Percentiles rank a stretch among this genome's conserved stretches.
These are phyloP conservation scores for Coregonus suidteri DNA, from an alignment of 2,797 vertebrate genomes.

Conservation along the genomic window DNA sequence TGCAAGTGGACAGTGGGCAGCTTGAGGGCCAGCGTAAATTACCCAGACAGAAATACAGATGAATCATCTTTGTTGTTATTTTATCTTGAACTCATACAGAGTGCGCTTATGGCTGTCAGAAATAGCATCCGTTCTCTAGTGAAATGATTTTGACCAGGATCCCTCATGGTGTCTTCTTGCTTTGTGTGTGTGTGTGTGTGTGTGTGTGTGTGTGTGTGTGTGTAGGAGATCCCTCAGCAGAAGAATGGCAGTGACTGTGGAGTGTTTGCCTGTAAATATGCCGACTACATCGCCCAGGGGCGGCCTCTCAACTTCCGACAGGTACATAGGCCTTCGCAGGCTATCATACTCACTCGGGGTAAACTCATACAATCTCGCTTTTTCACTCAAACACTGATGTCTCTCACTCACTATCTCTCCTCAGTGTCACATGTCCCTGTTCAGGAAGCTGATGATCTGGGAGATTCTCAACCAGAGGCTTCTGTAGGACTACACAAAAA, in stretches of 20 bases:
- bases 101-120: neutral
- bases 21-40: conserved; percentile 77
- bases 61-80: neutral
- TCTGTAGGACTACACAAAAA: conserved; percentile 66
- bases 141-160: neutral
- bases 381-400: neutral
- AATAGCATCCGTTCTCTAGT: neutral
- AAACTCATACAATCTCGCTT: neutral
- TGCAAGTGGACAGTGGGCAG: conserved; percentile 84
- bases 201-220: neutral
- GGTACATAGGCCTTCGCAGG: conserved; percentile 30
- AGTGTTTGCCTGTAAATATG: conserved; percentile 91
- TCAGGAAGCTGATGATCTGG: conserved; percentile 93
- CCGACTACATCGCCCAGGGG: too few species aligned
- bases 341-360: neutral
- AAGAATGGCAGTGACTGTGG: conserved; percentile 91
- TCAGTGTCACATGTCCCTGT: conserved; percentile 91
- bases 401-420: conserved; percentile 36
- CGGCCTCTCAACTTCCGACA: conserved; percentile 75
- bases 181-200: conserved; percentile 6
- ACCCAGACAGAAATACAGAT: too few species aligned
- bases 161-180: too few species aligned
- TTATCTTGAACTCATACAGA: neutral
- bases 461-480: conserved; percentile 92
- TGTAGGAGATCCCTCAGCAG: conserved; percentile 93